Percentiles rank a stretch among this genome's conserved stretches.
Conservation (phyloP, 1,140 invertebrate genomes). For the Zaprionus taronus region DNA sequence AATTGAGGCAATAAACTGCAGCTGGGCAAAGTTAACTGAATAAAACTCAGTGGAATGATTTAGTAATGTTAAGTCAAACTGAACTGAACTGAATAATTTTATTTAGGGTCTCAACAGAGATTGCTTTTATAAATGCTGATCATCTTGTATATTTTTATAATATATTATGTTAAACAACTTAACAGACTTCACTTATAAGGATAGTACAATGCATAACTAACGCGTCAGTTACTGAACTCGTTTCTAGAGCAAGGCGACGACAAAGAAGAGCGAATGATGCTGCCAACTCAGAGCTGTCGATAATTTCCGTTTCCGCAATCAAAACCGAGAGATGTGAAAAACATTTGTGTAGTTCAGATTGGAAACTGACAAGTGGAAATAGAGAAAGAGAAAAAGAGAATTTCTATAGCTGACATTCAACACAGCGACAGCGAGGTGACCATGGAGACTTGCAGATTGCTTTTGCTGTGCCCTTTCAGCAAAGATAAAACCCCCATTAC, state of each 20-base stretch:
- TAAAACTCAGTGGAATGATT: neutral
- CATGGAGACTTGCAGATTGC: slow-evolving; percentile 32
- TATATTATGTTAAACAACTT: no score
- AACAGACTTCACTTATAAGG: no score
- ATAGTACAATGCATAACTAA: no score
- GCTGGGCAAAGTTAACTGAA: neutral
- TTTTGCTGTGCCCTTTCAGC: slow-evolving; percentile 19
- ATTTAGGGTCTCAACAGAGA: no score
- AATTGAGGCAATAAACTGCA: slow-evolving; percentile 56
- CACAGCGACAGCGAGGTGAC: neutral
- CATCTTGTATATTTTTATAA: no score
- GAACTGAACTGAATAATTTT: no score
- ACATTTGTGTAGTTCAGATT: slow-evolving; percentile 31
- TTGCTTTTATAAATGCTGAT: neutral
- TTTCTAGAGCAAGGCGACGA: neutral
- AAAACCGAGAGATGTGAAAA: slow-evolving; percentile 48
- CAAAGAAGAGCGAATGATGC: neutral
- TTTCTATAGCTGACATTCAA: slow-evolving; percentile 2
- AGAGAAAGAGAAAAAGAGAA: neutral
- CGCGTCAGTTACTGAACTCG: no score
- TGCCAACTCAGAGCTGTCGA: slow-evolving; percentile 39
- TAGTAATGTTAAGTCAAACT: neutral
- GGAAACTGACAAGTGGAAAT: neutral
- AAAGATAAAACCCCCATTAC: neutral
- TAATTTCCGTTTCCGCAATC: slow-evolving; percentile 72